phyloP scores from a whole-genome alignment of 92 coral and sea anemone species.

The Plumapathes pennacea region DNA sequence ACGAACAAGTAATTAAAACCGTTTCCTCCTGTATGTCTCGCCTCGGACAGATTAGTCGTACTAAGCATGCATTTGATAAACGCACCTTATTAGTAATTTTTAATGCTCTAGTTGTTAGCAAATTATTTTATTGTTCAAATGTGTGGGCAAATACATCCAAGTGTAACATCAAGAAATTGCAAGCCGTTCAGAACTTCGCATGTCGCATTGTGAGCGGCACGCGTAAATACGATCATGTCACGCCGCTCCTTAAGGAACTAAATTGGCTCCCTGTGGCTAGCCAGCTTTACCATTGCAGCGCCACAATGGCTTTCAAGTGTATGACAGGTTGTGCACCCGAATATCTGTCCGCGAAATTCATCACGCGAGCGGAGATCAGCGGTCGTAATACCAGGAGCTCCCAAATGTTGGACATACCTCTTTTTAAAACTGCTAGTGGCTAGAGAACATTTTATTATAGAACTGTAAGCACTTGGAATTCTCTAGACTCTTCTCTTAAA shows the following conservation, averaged over 20 bases:
- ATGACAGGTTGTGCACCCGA: constrained; percentile 40
- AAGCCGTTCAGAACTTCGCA: constrained; percentile 15
- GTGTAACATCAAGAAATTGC: constrained; percentile 6
- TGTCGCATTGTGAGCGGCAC: constrained; percentile 17
- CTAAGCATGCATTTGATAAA: constrained; percentile 9
- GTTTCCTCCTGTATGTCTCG: constrained; percentile 11
- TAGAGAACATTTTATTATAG: constrained; percentile 41
- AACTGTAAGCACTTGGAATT: constrained; percentile 34
- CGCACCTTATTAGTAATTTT: not conserved
- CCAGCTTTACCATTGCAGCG: constrained; percentile 17
- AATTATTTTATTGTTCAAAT: constrained; percentile 4
- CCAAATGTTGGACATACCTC: constrained; percentile 38
- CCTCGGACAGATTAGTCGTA: constrained; percentile 22
- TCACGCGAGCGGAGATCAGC: constrained; percentile 11
- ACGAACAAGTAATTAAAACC: constrained; percentile 20
- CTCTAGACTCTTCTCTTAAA: constrained; percentile 1
- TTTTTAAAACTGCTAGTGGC: constrained; percentile 33
- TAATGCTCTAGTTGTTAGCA: constrained; percentile 9
- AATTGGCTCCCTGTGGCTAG: constrained; percentile 39
- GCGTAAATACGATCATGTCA: constrained; percentile 33
- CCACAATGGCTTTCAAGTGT: constrained; percentile 44
- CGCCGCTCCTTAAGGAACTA: constrained; percentile 30
- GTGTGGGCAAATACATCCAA: constrained; percentile 12
- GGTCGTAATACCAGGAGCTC: constrained; percentile 24
- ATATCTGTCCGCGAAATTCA: constrained; percentile 22